Conservation (phyloP, 2,888 invertebrate species). For the Drosophila mulleri region DNA sequence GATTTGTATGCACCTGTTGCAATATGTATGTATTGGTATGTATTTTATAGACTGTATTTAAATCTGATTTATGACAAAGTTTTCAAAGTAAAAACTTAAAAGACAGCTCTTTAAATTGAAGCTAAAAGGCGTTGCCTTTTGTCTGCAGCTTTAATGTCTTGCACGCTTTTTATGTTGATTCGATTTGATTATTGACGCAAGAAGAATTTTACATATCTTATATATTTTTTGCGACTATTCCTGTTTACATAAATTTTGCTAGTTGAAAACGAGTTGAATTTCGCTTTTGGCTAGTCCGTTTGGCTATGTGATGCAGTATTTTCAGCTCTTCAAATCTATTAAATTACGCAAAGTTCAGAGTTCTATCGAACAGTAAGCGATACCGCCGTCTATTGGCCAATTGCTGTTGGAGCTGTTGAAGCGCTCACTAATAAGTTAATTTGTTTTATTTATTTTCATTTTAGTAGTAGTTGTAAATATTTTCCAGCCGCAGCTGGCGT, state of each 20-base stretch:
- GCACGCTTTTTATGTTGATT: neutral
- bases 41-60: neutral
- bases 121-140: neutral
- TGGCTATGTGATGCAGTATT: neutral
- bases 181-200: neutral
- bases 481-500: conserved; percentile 48
- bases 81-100: neutral
- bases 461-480: conserved; percentile 28
- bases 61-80: neutral
- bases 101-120: neutral
- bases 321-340: conserved; percentile 28
- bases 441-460: conserved; percentile 29
- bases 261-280: conserved; percentile 23
- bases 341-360: conserved; percentile 65
- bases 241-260: neutral
- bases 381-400: conserved; percentile 22
- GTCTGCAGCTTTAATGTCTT: neutral
- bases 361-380: conserved; percentile 45
- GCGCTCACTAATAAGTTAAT: conserved; percentile 54
- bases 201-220: conserved; percentile 13
- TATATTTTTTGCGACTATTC: conserved; percentile 7
- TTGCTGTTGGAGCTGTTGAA: conserved; percentile 37
- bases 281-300: neutral
- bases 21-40: neutral
- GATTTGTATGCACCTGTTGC: neutral